Base-by-base conservation (phyloP, 37 sponge, comb jelly and placozoan genomes). In the Halisarca cf. caerulea region DNA sequence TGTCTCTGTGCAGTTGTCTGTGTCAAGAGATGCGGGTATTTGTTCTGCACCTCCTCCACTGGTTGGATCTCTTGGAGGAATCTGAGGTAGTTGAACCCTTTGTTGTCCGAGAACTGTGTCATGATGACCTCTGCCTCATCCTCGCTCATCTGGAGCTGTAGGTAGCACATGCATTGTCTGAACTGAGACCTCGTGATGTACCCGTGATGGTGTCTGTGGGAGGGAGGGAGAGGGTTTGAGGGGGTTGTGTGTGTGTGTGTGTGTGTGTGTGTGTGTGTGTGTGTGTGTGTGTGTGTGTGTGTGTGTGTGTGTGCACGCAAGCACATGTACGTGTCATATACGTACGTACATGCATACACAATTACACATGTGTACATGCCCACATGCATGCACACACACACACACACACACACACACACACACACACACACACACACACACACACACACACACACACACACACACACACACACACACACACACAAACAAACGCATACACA, bases 21-120 rank as follows among this genome's bases (percentile, higher is more conserved):
- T 0, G 71, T 53, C 80, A 83, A 54, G 45, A 79, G 74, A 1
- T 41, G 40, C 70, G 47, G 68, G 51, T 88, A 88, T 47, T 90
- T 94, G 51, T 86, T 44, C 62, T 85, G 91, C 7, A 72, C 64
- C 38, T 37, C 32, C 17, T 73, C 89, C 5, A 84, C 17, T 4
- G 93, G 93, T 41, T 95, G 87, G 14, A 95, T 24, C 42, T 88
- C 85, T 35, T 85, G 45, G 61, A 96, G 80, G 58, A 96, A 93
- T 17, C 69, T 36, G 38, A 91, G 78, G 70, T 94, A 96, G 83
- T 93, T 89, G 51, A 96, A 80, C 3, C 97, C 97, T 57, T 92
- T 88, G 34, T 55, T 27, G 72, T 96, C 90, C 2, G 60, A 39
- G 84, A 88, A 96, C 61, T 80, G 58, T 64, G 23, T 71, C 28